These are phyloP conservation scores for Semnornis frantzii DNA, from an alignment of 2,113 vertebrate genomes.

Conservation along the genomic window DNA sequence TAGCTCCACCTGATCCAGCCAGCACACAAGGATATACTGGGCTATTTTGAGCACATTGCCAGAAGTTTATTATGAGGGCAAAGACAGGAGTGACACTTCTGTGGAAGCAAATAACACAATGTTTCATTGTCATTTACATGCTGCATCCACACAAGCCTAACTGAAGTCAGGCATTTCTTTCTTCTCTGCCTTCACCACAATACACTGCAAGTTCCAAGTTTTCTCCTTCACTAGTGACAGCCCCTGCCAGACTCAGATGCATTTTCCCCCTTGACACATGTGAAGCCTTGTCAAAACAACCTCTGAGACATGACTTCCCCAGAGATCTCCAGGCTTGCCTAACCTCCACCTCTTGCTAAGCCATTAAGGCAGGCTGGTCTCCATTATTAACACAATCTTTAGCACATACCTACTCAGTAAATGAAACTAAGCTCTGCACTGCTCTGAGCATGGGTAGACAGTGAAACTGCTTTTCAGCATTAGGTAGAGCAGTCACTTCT, in stretches of 20 bases:
- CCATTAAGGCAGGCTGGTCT: neutral
- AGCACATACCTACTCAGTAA: neutral
- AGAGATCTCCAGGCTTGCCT: neutral
- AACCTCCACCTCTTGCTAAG: neutral
- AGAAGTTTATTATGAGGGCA: neutral
- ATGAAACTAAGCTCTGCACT: neutral
- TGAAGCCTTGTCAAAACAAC: neutral
- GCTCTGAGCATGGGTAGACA: neutral
- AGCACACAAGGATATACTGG: neutral
- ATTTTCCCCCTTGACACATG: neutral
- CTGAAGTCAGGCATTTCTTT: neutral
- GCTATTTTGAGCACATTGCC: neutral
- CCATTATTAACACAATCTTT: neutral
- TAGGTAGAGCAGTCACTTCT: neutral
- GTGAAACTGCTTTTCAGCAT: neutral
- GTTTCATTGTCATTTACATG: neutral
- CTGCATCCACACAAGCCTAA: neutral
- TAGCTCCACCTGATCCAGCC: neutral
- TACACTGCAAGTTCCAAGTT: neutral
- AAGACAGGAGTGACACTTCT: neutral
- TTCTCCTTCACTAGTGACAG: neutral
- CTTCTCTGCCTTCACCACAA: neutral
- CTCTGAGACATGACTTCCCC: neutral
- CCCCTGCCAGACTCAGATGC: neutral
- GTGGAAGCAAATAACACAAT: neutral